Evolutionary conservation across 2,113 vertebrate genomes (phyloP), one percentile per base, ranked within the genome.

Genomic region (Callionymus lyra): DNA sequence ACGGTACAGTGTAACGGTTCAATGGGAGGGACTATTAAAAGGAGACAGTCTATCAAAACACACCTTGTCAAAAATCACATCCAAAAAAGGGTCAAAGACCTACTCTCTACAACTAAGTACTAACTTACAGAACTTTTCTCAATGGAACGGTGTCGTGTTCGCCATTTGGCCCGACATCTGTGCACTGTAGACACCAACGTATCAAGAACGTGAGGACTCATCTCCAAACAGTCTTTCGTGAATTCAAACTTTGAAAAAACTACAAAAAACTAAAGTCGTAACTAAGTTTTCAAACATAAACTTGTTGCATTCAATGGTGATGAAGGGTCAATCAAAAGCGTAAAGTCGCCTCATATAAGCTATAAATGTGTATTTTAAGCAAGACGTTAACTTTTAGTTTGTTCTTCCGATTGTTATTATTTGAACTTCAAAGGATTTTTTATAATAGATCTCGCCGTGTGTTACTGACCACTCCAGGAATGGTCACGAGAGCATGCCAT

Each of bases 61-160:
- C n/a, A n/a, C n/a, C n/a, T n/a, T n/a, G n/a, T n/a, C n/a, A n/a
- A n/a, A n/a, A n/a, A n/a, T n/a, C n/a, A n/a, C n/a, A n/a, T n/a
- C n/a, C n/a, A n/a, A n/a, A n/a, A n/a, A n/a, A n/a, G n/a, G n/a
- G n/a, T 27, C 21, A 27, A 27, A 4, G 21, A 27, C 8, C 8
- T 8, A 27, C 21, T 8, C n/a, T 50, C 58, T 64, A 73, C 45
- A 49, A 42, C 45, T 63, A 68, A 34, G 19, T 6, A 31, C 11
- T 73, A 76, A 81, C 77, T 82, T 77, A 77, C 76, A 72, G 33
- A 34, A 53, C 21, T 44, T 52, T 68, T 47, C 12, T 47, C 65
- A 72, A 56, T 53, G 64, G 53, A 53, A 68, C 64, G 72, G 76
- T 77, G 77, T 6, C 65, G 65, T 60, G 52, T 63, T 65, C 61